Conservation (phyloP, 1,140 invertebrate genomes). For the Drosophila guanche region DNA sequence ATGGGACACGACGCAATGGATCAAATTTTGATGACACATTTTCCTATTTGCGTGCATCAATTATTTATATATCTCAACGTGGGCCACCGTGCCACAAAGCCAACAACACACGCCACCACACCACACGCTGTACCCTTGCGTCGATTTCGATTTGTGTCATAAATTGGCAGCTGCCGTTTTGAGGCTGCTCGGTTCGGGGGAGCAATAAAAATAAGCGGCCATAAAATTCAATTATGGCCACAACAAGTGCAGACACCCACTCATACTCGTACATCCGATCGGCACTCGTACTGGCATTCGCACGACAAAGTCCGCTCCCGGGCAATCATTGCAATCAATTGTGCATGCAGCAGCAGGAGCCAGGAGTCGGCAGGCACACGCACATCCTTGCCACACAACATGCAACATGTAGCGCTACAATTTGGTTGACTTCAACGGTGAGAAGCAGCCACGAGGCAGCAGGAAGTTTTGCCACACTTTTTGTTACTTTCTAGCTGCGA, state of each 20-base stretch:
- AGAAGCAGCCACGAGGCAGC: background rate
- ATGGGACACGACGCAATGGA: slow-evolving; percentile 24
- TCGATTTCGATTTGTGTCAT: slow-evolving; percentile 72
- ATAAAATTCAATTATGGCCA: slow-evolving; percentile 81
- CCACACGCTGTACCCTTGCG: slow-evolving; percentile 4
- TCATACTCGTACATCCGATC: slow-evolving; percentile 13
- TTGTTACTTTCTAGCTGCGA: slow-evolving; percentile 53
- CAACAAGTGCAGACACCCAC: slow-evolving; percentile 71
- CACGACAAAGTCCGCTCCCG: slow-evolving; percentile 29
- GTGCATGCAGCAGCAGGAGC: slow-evolving; percentile 50
- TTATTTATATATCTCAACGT: slow-evolving; percentile 55
- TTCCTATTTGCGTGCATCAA: slow-evolving; percentile 76
- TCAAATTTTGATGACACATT: slow-evolving; percentile 65
- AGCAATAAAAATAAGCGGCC: slow-evolving; percentile 79
- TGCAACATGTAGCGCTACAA: slow-evolving; percentile 48
- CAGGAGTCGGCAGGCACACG: slow-evolving; percentile 21
- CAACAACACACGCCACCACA: background rate
- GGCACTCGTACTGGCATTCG: slow-evolving; percentile 13
- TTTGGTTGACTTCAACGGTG: slow-evolving; percentile 43
- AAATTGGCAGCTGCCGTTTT: slow-evolving; percentile 68
- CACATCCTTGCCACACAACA: slow-evolving; percentile 18
- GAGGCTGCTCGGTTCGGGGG: slow-evolving; percentile 18
- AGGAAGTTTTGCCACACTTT: slow-evolving; percentile 45
- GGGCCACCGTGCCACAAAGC: background rate
- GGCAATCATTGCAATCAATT: slow-evolving; percentile 78